Evolutionary conservation across 2,797 vertebrate genomes (phyloP), one percentile per base, ranked within the genome.

Genomic region (Centropyge bicolor): DNA sequence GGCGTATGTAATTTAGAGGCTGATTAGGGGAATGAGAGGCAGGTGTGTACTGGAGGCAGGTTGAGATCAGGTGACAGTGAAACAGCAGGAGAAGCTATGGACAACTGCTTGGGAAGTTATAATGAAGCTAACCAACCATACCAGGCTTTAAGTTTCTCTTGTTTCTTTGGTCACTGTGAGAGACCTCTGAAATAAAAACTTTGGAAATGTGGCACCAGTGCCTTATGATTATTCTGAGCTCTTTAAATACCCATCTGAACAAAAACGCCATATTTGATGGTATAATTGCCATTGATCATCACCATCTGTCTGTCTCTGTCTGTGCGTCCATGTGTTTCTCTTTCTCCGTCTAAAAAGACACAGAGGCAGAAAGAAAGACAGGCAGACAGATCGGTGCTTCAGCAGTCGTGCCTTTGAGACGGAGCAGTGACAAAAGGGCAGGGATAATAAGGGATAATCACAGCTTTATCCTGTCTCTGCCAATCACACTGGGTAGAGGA

Each of bases 361-460:
- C 35, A 43, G 19, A 76, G 74, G 56, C n/a, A 16, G 31, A 9
- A 4, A 80, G 67, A 46, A 1, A 64, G 36, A 11, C 64, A 75
- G 78, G 68, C 19, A 60, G 74, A 57, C 72, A 62, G 71, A 76
- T 79, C 12, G 60, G 67, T 62, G 49, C 20, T 8, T 85, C 76
- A 72, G 63, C 72, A 75, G 78, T 79, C 3, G 69, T 56, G 72
- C 80, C 81, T 76, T 62, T 84, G 76, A 84, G 74, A 85, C 12
- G 1, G 55, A 89, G 80, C 79, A 40, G 60, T 69, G 76, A 73
- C 76, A 86, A 82, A 85, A 82, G 78, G 74, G 59, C 81, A 80
- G 74, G 85, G 88, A 88, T 94, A 91, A 91, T 89, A 83, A 76
- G 81, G 89, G 86, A 91, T 93, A 91, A 93, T 91, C 88, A 67